Evolutionary conservation across 2,113 vertebrate species (phyloP).

Genomic region (Numida meleagris): DNA sequence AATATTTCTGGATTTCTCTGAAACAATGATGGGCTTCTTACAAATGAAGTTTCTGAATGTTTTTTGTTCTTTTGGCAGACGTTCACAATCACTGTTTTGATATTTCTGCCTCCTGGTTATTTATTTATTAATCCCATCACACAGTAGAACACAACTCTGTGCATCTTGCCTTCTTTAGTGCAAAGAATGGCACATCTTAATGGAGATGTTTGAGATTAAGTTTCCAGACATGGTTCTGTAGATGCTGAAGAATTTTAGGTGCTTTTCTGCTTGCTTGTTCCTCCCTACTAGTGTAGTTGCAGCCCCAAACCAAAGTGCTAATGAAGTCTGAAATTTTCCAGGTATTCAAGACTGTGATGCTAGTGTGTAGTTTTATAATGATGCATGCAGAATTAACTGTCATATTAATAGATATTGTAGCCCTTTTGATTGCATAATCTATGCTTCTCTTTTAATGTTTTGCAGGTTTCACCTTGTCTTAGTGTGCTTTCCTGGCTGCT

Average conservation of each 20-base stretch:
- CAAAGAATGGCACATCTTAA: neutral
- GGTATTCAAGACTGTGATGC: neutral
- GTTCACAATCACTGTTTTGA: neutral
- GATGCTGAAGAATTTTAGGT: neutral
- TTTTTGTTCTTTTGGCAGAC: neutral
- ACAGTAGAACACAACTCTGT: neutral
- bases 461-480: constrained; percentile 95
- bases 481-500: constrained; percentile 97
- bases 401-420: neutral
- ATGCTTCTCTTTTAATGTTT: constrained; percentile 9
- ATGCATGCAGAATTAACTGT: neutral
- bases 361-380: neutral
- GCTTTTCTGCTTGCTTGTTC: neutral
- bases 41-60: neutral
- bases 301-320: neutral
- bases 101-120: neutral
- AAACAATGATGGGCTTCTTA: neutral
- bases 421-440: neutral
- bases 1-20: neutral
- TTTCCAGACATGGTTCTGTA: neutral
- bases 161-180: neutral
- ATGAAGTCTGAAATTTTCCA: neutral
- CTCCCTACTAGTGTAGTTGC: neutral
- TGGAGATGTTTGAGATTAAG: neutral
- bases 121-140: neutral